Base-by-base conservation (phyloP, 2,888 invertebrate genomes). In the Agelastica alni region DNA sequence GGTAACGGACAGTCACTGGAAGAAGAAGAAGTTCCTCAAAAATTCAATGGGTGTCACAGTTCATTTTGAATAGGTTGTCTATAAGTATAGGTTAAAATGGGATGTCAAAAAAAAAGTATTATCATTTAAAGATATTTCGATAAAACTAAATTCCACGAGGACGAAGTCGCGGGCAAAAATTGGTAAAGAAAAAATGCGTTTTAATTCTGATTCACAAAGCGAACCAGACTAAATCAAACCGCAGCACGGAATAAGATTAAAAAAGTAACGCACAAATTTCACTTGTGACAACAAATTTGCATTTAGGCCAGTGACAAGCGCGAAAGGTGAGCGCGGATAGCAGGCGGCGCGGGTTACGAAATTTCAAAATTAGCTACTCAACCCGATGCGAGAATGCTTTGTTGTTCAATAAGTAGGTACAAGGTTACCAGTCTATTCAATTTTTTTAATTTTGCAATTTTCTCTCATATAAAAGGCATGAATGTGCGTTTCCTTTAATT, bases 201-300 rank as follows among this genome's bases (percentile, higher is more conserved):
- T n/a, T n/a, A 26, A 26, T 26, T 26, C 26, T 7, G 26, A 26
- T 26, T 26, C 26, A 26, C 26, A 9, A 7, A 26, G 26, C 9
- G 26, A 7, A 9, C 26, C 9, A 26, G n/a, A n/a, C n/a, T 9
- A 26, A 26, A 26, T 7, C 13, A 43, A n/a, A 6, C 14, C 13
- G 16, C 26, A 26, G 36, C 7, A 36, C 14, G 14, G 4, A 30
- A 43, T 9, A 26, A 26, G 41, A 42, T 42, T 13, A 22, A 42
- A 26, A 26, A 42, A 13, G 7, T 14, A 4, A 36, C 36, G 14
- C 14, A 14, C 36, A 4, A 36, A 36, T 36, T 36, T 36, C 36
- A 36, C 36, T 36, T 36, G 12, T 16, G 36, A 36, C 36, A 36
- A 14, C 14, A 14, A 10, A 36, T 36, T 36, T 36, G 36, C 36